A percentile compares a stretch with the other conserved stretches of the same genome.
phyloP scores from a whole-genome alignment of 37 sponge, comb jelly and placozoan species.

The Halichondria panicea region DNA sequence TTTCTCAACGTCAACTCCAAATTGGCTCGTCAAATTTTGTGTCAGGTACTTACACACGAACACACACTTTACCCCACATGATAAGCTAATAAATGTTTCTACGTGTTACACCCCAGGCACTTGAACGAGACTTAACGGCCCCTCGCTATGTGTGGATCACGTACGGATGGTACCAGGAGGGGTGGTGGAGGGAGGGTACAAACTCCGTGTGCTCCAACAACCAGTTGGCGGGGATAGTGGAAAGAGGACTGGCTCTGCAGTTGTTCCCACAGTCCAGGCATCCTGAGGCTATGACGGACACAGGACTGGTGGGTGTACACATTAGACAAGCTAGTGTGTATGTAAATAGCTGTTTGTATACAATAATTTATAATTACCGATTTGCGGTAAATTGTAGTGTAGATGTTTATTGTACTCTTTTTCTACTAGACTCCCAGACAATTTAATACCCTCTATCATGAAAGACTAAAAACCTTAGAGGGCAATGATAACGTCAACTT shows the following conservation, averaged over 20 bases:
- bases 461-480: not conserved
- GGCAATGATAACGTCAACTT: not conserved
- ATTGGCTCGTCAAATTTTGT: conserved; percentile 15
- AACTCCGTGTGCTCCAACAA: not conserved
- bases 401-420: conserved; percentile 1
- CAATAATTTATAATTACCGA: no score
- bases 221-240: not conserved
- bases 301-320: conserved; percentile 2
- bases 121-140: not conserved
- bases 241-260: not conserved
- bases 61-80: not conserved
- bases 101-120: conserved; percentile 18
- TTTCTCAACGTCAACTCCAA: conserved; percentile 22
- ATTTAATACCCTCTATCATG: not conserved
- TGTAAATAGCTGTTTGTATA: not conserved
- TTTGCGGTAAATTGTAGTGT: not conserved
- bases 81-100: not conserved
- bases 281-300: not conserved
- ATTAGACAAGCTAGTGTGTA: not conserved
- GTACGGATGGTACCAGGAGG: conserved; percentile 16
- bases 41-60: conserved; percentile 17
- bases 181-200: conserved; percentile 20
- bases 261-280: not conserved
- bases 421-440: not conserved
- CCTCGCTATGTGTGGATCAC: conserved; percentile 36